Base-by-base conservation (phyloP, 2,797 vertebrate species). In the Pseudomugil tenellus region DNA sequence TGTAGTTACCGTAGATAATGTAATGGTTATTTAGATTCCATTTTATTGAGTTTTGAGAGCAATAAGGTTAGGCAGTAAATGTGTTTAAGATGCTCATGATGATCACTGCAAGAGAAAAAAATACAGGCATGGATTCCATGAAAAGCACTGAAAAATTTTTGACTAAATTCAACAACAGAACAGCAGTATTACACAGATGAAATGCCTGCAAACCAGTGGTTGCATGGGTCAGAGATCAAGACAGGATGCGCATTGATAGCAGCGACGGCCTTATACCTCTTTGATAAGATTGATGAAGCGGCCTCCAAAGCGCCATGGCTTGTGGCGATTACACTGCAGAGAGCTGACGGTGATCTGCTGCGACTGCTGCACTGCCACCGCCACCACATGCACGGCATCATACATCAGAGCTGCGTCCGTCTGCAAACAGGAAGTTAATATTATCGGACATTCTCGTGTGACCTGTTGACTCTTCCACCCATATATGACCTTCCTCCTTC, bases 301-400 rank as follows among this genome's bases (percentile, higher is more conserved):
- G 1, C 94, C 95, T 13, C 97, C 97, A 55, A 98, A 98, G 80
- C 97, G 95, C 97, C 97, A 99, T 0, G 97, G 97, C 67, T 99
- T 99, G 92, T 99, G 97, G 49, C 97, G 94, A 82, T 98, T 98
- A 72, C 97, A 99, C 90, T 99, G 97, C 62, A 99, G 93, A 0
- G 97, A 99, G 61, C 97, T 99, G 85, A 99, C 97, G 3, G 97
- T 99, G 95, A 99, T 98, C 93, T 99, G 97, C 29, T 96, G 96
- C 37, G 98, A 97, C 86, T 98, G 97, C 76, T 99, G 97, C 67
- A 98, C 96, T 0, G 97, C 97, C 89, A 98, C 96, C 0, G 97
- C 97, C 76, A 98, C 97, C 67, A 98, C 95, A 12, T 98, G 97
- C 68, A 98, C 97, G 0, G 97, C 97, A 49, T 98, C 97, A 13